Percentiles rank a stretch among this genome's conserved stretches.
phyloP scores from a whole-genome alignment of 2,113 vertebrate species.

The Myotis davidii region DNA sequence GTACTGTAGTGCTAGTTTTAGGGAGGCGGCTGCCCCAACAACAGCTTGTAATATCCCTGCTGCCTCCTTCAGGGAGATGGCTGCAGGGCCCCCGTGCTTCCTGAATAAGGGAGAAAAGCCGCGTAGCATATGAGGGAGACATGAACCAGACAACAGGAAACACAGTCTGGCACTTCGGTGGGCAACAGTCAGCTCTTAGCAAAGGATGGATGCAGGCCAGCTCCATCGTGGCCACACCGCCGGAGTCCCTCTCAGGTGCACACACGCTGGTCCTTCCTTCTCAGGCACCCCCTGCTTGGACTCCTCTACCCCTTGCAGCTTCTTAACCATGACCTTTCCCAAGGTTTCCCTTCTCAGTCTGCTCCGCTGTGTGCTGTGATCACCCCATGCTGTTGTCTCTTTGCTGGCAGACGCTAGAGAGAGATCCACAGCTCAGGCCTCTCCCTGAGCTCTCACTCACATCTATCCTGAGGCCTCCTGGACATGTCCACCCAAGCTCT shows the following conservation, averaged over 20 bases:
- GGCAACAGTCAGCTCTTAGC: background rate
- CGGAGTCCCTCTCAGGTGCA: background rate
- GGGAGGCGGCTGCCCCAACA: background rate
- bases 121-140: background rate
- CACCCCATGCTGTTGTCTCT: background rate
- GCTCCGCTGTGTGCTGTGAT: background rate
- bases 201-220: background rate
- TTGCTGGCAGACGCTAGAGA: background rate
- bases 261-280: background rate
- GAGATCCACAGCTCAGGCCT: background rate
- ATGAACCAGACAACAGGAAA: background rate
- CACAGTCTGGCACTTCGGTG: background rate
- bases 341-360: background rate
- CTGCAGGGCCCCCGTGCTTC: background rate
- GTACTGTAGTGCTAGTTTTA: background rate
- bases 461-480: background rate
- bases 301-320: background rate
- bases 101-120: background rate
- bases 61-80: background rate
- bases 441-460: background rate
- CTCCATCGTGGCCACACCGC: accelerated
- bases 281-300: background rate
- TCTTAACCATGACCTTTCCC: background rate
- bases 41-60: background rate
- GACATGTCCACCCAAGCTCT: background rate